Evolutionary conservation across 2,113 vertebrate species (phyloP).

Genomic region (Todiramphus chloris): DNA sequence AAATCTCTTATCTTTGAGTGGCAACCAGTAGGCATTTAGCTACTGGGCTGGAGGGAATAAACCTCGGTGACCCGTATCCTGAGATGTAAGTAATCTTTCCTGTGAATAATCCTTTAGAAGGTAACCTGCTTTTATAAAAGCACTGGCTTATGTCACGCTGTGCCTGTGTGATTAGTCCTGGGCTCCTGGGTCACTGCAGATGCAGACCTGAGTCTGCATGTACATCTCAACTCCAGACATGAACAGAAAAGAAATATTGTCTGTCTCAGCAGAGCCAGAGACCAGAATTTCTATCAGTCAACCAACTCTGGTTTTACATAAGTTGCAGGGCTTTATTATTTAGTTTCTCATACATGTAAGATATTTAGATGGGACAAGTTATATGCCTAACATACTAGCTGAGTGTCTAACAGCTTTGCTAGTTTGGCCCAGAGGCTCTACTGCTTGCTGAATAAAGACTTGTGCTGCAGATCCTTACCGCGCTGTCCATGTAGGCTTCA

Average conservation of each 20-base stretch:
- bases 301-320: not conserved
- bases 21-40: not conserved
- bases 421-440: not conserved
- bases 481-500: constrained; percentile 95
- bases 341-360: not conserved
- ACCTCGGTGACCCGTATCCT: not conserved
- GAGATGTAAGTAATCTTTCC: not conserved
- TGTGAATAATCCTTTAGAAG: constrained; percentile 34
- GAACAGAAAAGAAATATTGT: not conserved
- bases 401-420: not conserved
- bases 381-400: not conserved
- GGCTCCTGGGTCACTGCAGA: not conserved
- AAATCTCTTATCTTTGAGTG: not conserved
- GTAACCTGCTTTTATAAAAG: not conserved
- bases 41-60: not conserved
- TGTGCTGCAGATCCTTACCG: constrained; percentile 73
- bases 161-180: not conserved
- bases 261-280: not conserved
- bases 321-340: not conserved
- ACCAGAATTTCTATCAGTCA: not conserved
- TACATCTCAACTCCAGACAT: not conserved
- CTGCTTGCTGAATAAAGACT: not conserved
- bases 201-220: not conserved
- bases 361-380: not conserved
- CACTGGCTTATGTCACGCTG: not conserved